Base-by-base conservation (phyloP, 2,797 vertebrate species). In the Simalia tracyae region DNA sequence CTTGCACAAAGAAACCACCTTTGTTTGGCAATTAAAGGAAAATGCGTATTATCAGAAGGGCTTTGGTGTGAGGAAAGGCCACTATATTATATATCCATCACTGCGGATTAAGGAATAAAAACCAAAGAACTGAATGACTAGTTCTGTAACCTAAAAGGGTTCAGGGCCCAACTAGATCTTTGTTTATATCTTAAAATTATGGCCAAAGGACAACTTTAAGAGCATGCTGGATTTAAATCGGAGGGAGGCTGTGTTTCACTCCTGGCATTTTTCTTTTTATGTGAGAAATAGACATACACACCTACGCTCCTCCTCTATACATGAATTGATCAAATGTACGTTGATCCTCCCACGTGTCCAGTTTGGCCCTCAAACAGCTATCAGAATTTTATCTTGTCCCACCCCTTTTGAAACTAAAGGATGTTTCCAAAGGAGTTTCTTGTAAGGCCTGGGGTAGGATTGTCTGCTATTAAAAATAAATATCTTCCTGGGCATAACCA, bases 1-100 rank as follows among this genome's bases (percentile, higher is more conserved):
- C 97, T 97, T 97, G 96, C 15, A 97, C 96, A 50, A 96, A 98
- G 98, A 98, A 96, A 96, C 95, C 94, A 68, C 92, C 95, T 95
- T 90, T 96, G 95, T 96, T 95, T 96, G 95, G 91, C 87, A 96
- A 93, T 94, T 3, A 11, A 31, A 72, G 46, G 59, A 19, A 86
- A 86, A 90, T 96, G 50, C 7, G 97, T 96, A 93, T 95, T 94
- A 94, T 93, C 93, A 96, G 94, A 95, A 96, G 91, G 93, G 57
- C 88, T 92, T 26, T 91, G 92, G 92, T 91, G 89, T 42, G 24
- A 9, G 54, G 61, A 24, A 76, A 68, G 4, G 6, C 50, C 50
- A 1, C 9, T 14, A 46, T 59, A 46, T 59, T 54, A 5, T 50
- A 54, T 46, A 64, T 14, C 28, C 3, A n/a, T 56, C 9, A 5